These are phyloP conservation scores for Akabosia matsudoensis DNA, from an alignment of 1,140 invertebrate genomes.

Conservation along the genomic window DNA sequence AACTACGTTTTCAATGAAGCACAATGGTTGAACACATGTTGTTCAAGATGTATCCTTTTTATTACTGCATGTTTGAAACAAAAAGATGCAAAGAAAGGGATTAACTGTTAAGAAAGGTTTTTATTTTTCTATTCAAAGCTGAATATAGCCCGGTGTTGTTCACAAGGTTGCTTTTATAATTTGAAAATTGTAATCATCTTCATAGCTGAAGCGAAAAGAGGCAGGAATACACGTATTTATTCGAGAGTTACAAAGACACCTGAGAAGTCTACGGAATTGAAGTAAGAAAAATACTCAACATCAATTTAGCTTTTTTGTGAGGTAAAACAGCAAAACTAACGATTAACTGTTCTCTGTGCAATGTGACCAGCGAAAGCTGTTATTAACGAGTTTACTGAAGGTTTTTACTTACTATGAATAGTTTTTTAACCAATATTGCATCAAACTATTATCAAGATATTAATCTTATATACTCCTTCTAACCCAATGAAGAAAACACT, in stretches of 20 bases:
- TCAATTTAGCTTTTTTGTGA: background rate
- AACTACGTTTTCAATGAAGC: background rate
- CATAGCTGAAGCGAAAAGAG: constrained; percentile 17
- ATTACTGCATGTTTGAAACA: background rate
- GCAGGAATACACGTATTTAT: background rate
- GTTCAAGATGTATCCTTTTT: background rate
- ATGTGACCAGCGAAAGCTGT: too few species aligned
- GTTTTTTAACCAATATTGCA: too few species aligned
- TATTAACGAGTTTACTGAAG: too few species aligned
- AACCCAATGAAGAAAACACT: too few species aligned
- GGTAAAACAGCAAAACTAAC: background rate
- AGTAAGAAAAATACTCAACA: background rate
- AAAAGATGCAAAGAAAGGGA: background rate
- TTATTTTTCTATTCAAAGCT: too few species aligned
- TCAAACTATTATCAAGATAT: too few species aligned
- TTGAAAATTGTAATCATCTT: constrained; percentile 10
- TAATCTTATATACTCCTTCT: too few species aligned
- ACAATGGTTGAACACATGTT: background rate
- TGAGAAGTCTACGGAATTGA: background rate
- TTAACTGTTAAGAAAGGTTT: background rate
- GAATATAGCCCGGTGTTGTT: too few species aligned
- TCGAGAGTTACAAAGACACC: constrained; percentile 5
- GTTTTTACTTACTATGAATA: too few species aligned
- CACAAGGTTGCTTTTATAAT: background rate
- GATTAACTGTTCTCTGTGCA: too few species aligned